Conservation (phyloP, 1,140 invertebrate species). For the Drosophila pallidifrons region DNA sequence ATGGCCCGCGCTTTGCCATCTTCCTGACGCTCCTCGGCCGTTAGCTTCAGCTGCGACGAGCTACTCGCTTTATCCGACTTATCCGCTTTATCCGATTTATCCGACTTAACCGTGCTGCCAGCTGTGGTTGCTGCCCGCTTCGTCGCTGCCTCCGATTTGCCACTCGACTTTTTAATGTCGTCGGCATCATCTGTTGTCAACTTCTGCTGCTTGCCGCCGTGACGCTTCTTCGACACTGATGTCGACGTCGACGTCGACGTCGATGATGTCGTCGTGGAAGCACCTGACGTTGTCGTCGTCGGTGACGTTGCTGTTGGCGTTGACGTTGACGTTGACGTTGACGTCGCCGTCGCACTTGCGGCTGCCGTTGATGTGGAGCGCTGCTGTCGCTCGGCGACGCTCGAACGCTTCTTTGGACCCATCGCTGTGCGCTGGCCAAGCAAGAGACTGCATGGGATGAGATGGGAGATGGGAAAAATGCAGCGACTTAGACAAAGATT, state of each 20-base stretch:
- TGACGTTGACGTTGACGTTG: slow-evolving; percentile 16
- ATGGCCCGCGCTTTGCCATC: slow-evolving; percentile 81
- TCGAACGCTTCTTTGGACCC: slow-evolving; percentile 80
- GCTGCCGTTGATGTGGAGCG: slow-evolving; percentile 57
- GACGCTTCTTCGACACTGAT: slow-evolving; percentile 53
- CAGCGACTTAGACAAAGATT: background rate
- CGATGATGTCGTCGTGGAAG: slow-evolving; percentile 21
- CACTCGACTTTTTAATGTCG: slow-evolving; percentile 53
- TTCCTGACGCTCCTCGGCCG: slow-evolving; percentile 66
- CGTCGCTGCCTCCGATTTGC: slow-evolving; percentile 40
- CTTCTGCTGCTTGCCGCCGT: slow-evolving; percentile 56
- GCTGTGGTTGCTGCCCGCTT: slow-evolving; percentile 9
- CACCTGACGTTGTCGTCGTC: slow-evolving; percentile 26
- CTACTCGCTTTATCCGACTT: slow-evolving; percentile 12
- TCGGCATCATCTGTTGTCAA: slow-evolving; percentile 51
- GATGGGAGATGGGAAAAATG: slow-evolving; percentile 5
- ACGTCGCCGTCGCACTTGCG: slow-evolving; percentile 32
- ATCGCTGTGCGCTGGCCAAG: slow-evolving; percentile 51
- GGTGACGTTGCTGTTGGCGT: slow-evolving; percentile 39
- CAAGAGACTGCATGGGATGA: slow-evolving; percentile 14
- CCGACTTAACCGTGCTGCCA: slow-evolving; percentile 8
- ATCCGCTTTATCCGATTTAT: background rate
- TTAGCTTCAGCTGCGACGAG: slow-evolving; percentile 25
- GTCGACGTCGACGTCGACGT: slow-evolving; percentile 14
- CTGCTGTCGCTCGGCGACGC: slow-evolving; percentile 69